Evolutionary conservation across 2,888 invertebrate genomes (phyloP).

Genomic region (Mechanitis messenoides): DNA sequence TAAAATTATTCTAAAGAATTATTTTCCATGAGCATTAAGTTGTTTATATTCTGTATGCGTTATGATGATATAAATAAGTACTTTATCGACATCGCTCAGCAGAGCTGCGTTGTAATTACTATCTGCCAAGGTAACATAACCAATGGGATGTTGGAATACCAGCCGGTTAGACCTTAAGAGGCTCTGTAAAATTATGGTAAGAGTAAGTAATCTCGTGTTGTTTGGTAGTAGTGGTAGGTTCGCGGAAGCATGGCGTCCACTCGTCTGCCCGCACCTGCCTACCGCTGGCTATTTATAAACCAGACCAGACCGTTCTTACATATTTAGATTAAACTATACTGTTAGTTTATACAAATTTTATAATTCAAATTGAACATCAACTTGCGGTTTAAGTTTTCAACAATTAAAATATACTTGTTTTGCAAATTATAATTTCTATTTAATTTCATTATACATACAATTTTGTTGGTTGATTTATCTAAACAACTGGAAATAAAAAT

Average conservation of each 20-base stretch:
- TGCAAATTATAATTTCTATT: neutral
- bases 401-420: neutral
- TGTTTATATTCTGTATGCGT: conserved; percentile 20
- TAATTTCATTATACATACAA: neutral
- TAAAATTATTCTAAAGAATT: conserved; percentile 18
- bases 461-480: too few species aligned
- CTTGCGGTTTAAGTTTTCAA: neutral
- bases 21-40: conserved; percentile 20
- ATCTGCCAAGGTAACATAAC: conserved; percentile 32
- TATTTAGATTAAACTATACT: conserved; percentile 36
- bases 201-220: conserved; percentile 23
- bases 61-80: conserved; percentile 21
- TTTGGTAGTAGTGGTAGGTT: conserved; percentile 39
- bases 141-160: conserved; percentile 26
- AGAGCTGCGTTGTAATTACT: conserved; percentile 26
- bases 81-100: conserved; percentile 31
- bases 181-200: conserved; percentile 24
- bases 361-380: too few species aligned
- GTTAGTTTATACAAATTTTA: conserved; percentile 8
- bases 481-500: too few species aligned
- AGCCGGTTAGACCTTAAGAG: conserved; percentile 30
- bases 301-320: conserved; percentile 60
- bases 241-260: conserved; percentile 70
- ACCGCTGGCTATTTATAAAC: conserved; percentile 70
- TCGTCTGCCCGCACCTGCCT: conserved; percentile 67